A percentile compares a stretch with the other conserved stretches of the same genome.
Conservation (phyloP, 2,797 vertebrate species). For the Tinamus major region DNA sequence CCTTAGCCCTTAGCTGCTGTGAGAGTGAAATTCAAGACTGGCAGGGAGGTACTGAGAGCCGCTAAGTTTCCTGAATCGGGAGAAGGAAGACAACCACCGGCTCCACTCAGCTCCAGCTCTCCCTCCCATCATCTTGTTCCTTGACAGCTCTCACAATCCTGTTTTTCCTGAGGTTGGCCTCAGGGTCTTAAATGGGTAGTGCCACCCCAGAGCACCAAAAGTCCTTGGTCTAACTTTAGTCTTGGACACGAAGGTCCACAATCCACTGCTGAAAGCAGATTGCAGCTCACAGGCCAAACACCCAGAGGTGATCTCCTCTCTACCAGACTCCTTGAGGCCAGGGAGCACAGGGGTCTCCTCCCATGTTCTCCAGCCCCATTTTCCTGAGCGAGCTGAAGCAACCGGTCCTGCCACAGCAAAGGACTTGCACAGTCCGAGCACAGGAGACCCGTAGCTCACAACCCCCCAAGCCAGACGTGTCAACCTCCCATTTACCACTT, state of each 20-base stretch:
- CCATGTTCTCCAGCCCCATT: neutral
- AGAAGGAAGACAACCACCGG: neutral
- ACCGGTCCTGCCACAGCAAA: neutral
- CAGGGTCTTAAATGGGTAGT: neutral
- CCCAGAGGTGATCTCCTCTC: neutral
- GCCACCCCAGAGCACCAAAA: neutral
- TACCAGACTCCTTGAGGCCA: neutral
- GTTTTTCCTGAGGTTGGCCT: neutral
- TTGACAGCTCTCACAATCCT: neutral
- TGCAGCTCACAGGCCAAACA: neutral
- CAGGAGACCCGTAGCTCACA: neutral
- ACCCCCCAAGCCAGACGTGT: neutral
- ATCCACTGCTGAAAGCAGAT: neutral
- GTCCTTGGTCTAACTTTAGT: neutral
- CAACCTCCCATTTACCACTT: neutral
- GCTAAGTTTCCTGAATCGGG: neutral
- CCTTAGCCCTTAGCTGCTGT: fast-evolving
- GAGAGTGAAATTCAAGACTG: neutral
- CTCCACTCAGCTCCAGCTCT: neutral
- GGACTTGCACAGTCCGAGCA: neutral
- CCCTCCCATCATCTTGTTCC: neutral
- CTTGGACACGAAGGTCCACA: neutral
- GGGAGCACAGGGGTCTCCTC: neutral
- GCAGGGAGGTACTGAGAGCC: neutral
- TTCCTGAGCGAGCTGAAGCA: neutral